Base-by-base conservation (phyloP, 2,888 invertebrate genomes). In the Latrodectus hesperus region DNA sequence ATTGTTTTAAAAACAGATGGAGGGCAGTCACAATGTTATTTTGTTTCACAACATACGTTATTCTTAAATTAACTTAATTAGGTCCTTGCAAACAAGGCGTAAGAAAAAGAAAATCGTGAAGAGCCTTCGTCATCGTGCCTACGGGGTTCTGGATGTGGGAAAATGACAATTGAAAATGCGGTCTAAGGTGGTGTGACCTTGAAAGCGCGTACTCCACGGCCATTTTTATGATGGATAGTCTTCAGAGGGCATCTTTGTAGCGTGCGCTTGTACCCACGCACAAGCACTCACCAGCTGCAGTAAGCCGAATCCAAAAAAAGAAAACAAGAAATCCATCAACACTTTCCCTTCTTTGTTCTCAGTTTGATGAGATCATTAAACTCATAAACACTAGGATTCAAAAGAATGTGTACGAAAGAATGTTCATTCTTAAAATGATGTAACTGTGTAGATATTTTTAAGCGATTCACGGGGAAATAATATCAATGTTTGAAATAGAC, bases 101-200 rank as follows among this genome's bases (percentile, higher is more conserved):
- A 68, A 17, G 68, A 53, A 49, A 74, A 53, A 53, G 53, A 73
- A 73, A 53, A 53, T 49, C 51, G 12, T 60, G 60, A 60, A 9
- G 60, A 60, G 76, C 64, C 76, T 12, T 26, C 64, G 65, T 76
- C 76, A 51, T 65, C 9, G 64, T 76, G 76, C 76, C 76, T 76
- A 76, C 76, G 65, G 76, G 14, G 64, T 51, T 49, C 10, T 22
- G 9, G 49, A 60, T 60, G 60, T 60, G 17, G 49, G 76, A 14
- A 68, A 77, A 77, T 53, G 77, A 68, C 68, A 77, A 51, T 26
- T 9, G 77, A 17, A 60, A 70, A 55, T 60, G 12, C 60, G 14
- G 17, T n/a, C 22, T 38, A 84, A 84, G 84, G 84, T 84, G 84
- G 64, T 73, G 65, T 16, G 79, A 79, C 84, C 84, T 84, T 84